These are phyloP conservation scores for Anabas testudineus DNA, from an alignment of 2,797 vertebrate genomes.

Conservation along the genomic window DNA sequence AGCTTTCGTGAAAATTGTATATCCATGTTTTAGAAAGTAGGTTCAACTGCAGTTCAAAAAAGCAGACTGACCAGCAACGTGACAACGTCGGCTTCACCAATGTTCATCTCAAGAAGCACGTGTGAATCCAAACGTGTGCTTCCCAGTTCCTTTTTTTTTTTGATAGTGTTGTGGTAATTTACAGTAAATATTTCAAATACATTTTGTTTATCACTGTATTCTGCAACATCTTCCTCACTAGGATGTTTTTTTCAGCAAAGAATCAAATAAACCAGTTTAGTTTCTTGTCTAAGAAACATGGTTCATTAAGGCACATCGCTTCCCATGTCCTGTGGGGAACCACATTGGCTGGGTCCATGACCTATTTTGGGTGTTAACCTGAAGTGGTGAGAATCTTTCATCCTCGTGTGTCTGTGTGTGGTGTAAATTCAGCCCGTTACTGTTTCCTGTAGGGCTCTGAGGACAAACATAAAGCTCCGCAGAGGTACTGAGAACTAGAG, in stretches of 20 bases:
- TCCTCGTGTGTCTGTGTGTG: slow-evolving; percentile 11
- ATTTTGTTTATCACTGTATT: too few relatives aligned
- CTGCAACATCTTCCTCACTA: slow-evolving; percentile 16
- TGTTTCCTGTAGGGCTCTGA: slow-evolving; percentile 50
- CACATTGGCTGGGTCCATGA: slow-evolving; percentile 47
- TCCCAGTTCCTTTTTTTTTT: too few relatives aligned
- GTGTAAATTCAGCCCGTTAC: slow-evolving; percentile 38
- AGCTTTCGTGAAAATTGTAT: slow-evolving; percentile 9
- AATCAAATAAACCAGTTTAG: slow-evolving; percentile 59
- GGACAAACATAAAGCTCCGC: slow-evolving; percentile 61
- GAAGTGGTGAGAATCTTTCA: slow-evolving; percentile 38
- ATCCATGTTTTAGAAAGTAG: slow-evolving; percentile 12
- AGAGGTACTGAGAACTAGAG: slow-evolving; percentile 74
- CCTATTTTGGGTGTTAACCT: slow-evolving; percentile 61
- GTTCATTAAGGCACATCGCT: slow-evolving; percentile 54
- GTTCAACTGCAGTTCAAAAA: slow-evolving; percentile 43
- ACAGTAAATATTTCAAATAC: too few relatives aligned
- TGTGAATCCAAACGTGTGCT: too few relatives aligned
- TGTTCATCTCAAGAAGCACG: too few relatives aligned
- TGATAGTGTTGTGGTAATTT: too few relatives aligned
- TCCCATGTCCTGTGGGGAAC: slow-evolving; percentile 39
- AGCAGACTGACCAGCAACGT: background rate
- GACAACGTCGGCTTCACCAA: background rate
- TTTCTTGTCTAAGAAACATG: slow-evolving; percentile 52
- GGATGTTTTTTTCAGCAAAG: slow-evolving; percentile 11